Evolutionary conservation across 2,113 vertebrate genomes (phyloP).

Genomic region (Ibidorhyncha struthersii): DNA sequence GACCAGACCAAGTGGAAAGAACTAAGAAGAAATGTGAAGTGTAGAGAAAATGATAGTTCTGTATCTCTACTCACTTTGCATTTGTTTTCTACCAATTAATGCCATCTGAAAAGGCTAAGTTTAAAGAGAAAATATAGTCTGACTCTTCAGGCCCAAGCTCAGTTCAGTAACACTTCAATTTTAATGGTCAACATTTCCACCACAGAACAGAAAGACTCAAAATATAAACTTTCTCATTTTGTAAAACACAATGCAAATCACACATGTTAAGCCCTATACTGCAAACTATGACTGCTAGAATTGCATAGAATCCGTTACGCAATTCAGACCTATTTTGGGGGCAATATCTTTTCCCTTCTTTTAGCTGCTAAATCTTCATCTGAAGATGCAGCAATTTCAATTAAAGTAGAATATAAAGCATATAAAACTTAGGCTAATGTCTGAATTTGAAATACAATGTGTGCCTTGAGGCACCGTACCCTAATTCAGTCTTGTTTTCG

Average conservation of each 20-base stretch:
- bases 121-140: background rate
- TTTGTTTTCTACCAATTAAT: background rate
- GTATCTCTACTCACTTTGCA: background rate
- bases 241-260: background rate
- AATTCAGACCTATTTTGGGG: background rate
- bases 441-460: slow-evolving; percentile 3
- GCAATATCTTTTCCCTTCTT: background rate
- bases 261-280: background rate
- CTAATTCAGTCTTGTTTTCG: background rate
- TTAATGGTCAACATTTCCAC: background rate
- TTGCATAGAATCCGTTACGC: background rate
- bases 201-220: background rate
- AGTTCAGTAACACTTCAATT: background rate
- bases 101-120: background rate
- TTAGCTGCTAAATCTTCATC: background rate
- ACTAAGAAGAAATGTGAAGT: background rate
- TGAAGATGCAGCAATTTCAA: slow-evolving; percentile 13
- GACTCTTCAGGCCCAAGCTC: background rate
- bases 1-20: background rate
- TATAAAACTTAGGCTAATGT: background rate
- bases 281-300: background rate
- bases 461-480: background rate
- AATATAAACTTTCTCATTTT: background rate
- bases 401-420: background rate
- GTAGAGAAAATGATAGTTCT: background rate